Percentiles rank a stretch among this genome's conserved stretches.
phyloP scores from a whole-genome alignment of 2,888 invertebrate species.

The Polyommatus icarus region DNA sequence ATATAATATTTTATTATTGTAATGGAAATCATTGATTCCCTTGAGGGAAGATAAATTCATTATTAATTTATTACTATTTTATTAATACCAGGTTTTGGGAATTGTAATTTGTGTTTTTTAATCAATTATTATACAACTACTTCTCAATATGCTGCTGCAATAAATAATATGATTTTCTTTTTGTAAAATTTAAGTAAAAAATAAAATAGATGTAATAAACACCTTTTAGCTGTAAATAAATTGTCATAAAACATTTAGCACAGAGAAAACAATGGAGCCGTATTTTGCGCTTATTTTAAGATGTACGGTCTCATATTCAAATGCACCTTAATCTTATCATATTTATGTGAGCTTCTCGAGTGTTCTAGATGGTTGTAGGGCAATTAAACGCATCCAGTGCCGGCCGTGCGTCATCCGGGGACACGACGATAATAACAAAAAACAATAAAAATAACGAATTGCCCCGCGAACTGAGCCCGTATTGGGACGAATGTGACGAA shows the following conservation, averaged over 20 bases:
- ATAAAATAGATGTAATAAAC: background rate
- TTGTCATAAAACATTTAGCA: slow-evolving; percentile 8
- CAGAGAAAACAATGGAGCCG: slow-evolving; percentile 1
- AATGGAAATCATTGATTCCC: too few species aligned
- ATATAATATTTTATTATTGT: too few species aligned
- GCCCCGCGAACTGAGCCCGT: slow-evolving; percentile 71
- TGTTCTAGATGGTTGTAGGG: slow-evolving; percentile 50
- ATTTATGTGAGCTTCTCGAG: slow-evolving; percentile 69
- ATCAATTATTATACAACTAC: too few species aligned
- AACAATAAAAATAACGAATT: slow-evolving; percentile 81
- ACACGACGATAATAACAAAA: slow-evolving; percentile 80
- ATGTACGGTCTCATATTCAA: slow-evolving; percentile 48
- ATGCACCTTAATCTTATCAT: slow-evolving; percentile 73
- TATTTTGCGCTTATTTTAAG: slow-evolving; percentile 10
- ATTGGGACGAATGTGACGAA: slow-evolving; percentile 58
- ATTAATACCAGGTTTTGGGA: too few species aligned
- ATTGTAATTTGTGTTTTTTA: too few species aligned
- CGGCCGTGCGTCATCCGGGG: slow-evolving; percentile 73
- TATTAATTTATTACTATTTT: too few species aligned
- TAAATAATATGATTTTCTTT: too few species aligned
- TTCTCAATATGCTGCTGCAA: too few species aligned
- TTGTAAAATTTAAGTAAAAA: too few species aligned
- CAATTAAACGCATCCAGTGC: slow-evolving; percentile 78
- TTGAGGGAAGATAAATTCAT: too few species aligned
- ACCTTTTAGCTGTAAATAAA: background rate